Percentiles rank a stretch among this genome's conserved stretches.
These are phyloP conservation scores for Sylvietta virens DNA, from an alignment of 2,113 vertebrate species.

Conservation along the genomic window DNA sequence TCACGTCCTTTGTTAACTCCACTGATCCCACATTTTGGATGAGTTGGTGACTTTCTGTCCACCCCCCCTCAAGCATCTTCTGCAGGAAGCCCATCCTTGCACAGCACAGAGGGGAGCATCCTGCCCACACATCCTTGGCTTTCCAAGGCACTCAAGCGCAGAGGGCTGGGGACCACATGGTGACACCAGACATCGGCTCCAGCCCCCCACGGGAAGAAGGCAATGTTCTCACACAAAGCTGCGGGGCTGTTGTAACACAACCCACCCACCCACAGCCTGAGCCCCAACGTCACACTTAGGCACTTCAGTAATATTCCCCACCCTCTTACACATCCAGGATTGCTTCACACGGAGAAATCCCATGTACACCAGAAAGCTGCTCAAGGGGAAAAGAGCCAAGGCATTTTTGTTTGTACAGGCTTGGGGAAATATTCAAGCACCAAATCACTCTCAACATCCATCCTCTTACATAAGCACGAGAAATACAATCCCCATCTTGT, in stretches of 20 bases:
- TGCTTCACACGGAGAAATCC: slow-evolving; percentile 24
- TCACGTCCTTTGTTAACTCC: accelerated
- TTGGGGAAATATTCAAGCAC: not conserved
- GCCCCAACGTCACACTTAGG: not conserved
- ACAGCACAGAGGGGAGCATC: not conserved
- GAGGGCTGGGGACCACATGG: not conserved
- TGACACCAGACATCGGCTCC: not conserved
- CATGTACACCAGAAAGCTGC: not conserved
- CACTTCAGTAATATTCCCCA: slow-evolving; percentile 21
- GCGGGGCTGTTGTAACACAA: not conserved
- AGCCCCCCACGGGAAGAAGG: not conserved
- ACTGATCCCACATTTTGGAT: not conserved
- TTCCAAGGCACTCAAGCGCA: not conserved
- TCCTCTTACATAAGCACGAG: slow-evolving; percentile 28
- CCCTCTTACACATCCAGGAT: slow-evolving; percentile 52
- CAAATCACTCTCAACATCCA: not conserved
- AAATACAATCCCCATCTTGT: slow-evolving; percentile 38
- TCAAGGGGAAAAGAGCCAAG: slow-evolving; percentile 21
- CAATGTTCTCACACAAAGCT: not conserved
- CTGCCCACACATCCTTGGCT: not conserved
- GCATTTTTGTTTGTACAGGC: slow-evolving; percentile 51
- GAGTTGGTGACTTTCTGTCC: not conserved
- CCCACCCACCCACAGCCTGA: not conserved
- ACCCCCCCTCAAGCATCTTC: not conserved
- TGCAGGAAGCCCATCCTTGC: not conserved